Conservation (phyloP, 2,113 vertebrate genomes). For the Cyrtonyx montezumae region DNA sequence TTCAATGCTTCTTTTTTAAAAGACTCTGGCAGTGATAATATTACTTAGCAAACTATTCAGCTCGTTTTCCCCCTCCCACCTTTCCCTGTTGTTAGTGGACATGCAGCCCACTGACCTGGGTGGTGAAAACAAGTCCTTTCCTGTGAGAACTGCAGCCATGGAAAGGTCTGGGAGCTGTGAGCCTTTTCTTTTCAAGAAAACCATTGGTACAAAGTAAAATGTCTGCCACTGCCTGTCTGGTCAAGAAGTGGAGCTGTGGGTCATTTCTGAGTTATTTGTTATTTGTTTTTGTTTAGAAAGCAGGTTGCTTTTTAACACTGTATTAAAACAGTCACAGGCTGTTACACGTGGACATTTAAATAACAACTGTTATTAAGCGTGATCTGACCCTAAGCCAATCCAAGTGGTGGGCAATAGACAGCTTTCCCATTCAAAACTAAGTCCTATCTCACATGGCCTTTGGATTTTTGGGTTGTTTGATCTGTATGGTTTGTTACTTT, state of each 20-base stretch:
- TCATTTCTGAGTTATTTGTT: not conserved
- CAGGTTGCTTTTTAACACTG: not conserved
- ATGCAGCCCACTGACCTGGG: slow-evolving; percentile 52
- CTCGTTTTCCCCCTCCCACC: not conserved
- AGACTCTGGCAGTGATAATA: not conserved
- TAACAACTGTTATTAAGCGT: not conserved
- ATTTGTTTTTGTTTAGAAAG: not conserved
- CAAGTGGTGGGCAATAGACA: not conserved
- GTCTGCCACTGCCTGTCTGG: not conserved
- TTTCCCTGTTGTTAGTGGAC: not conserved
- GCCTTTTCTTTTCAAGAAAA: not conserved
- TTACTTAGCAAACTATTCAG: not conserved
- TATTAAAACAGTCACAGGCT: not conserved
- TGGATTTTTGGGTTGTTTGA: not conserved
- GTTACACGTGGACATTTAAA: not conserved
- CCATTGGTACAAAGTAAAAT: not conserved
- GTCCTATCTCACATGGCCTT: not conserved
- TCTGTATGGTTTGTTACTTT: not conserved
- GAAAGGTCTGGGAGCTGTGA: not conserved
- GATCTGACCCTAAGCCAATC: not conserved
- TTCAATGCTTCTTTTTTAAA: not conserved
- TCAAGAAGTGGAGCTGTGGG: not conserved
- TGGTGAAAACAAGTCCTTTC: not conserved
- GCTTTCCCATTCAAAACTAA: not conserved
- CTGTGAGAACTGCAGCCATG: not conserved